These are phyloP conservation scores for Drymodes brunneopygia DNA, from an alignment of 2,113 vertebrate species.

Conservation along the genomic window DNA sequence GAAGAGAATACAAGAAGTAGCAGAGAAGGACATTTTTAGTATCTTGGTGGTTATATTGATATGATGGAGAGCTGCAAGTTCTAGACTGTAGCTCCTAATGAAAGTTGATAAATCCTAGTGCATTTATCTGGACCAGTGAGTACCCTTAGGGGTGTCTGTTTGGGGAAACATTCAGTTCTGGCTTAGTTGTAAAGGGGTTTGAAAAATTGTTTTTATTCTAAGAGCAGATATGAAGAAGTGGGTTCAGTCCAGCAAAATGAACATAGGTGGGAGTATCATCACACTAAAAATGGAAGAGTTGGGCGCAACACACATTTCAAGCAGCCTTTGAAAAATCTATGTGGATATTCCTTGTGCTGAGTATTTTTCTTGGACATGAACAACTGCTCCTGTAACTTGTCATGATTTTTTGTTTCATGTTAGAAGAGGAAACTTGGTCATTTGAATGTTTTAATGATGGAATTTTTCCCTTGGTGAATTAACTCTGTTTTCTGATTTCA, in stretches of 20 bases:
- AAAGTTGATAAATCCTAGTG: neutral
- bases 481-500: neutral
- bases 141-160: neutral
- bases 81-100: neutral
- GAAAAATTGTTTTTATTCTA: neutral
- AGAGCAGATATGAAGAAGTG: neutral
- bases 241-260: neutral
- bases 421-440: neutral
- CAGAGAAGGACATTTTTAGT: neutral
- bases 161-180: neutral
- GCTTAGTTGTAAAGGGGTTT: neutral
- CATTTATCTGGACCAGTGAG: neutral
- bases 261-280: neutral
- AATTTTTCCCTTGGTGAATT: neutral
- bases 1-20: neutral
- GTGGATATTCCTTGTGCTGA: neutral
- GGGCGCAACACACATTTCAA: neutral
- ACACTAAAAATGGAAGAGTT: neutral
- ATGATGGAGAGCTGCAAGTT: neutral
- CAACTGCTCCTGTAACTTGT: neutral
- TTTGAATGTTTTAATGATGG: neutral
- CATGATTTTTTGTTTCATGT: rapidly evolving
- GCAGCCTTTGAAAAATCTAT: neutral
- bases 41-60: neutral
- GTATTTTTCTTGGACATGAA: neutral